Percentiles rank a stretch among this genome's conserved stretches.
phyloP scores from a whole-genome alignment of 2,797 vertebrate species.

The Phalloptychus januarius region DNA sequence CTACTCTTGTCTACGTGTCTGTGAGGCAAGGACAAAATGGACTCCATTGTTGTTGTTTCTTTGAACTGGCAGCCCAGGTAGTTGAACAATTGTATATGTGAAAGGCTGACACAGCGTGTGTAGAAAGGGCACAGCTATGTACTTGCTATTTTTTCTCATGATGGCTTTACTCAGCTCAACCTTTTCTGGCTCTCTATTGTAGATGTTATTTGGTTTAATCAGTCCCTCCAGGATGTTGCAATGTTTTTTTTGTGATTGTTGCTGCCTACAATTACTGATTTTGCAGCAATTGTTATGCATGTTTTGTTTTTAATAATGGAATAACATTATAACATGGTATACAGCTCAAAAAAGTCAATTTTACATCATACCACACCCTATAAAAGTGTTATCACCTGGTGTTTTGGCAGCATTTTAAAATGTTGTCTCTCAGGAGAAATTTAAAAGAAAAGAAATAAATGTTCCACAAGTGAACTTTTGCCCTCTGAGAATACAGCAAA shows the following conservation, averaged over 20 bases:
- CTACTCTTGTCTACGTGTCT: neutral
- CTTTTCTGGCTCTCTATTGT: neutral
- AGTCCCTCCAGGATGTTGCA: too few species aligned
- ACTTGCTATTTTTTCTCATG: constrained; percentile 7
- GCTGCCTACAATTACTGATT: too few species aligned
- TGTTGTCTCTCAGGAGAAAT: constrained; percentile 10
- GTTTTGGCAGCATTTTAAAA: constrained; percentile 4
- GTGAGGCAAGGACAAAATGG: neutral
- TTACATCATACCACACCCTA: neutral
- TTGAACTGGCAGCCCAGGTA: constrained; percentile 6
- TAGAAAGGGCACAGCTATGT: constrained; percentile 4
- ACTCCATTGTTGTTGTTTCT: constrained; percentile 5
- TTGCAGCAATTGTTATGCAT: too few species aligned
- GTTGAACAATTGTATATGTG: neutral
- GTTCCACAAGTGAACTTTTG: constrained; percentile 19
- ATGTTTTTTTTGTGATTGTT: too few species aligned
- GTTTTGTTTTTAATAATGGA: too few species aligned
- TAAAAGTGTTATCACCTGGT: neutral
- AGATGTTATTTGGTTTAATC: neutral
- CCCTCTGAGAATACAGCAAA: constrained; percentile 22
- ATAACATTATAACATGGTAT: too few species aligned
- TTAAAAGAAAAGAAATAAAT: constrained; percentile 6
- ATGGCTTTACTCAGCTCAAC: neutral
- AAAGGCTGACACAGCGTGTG: constrained; percentile 9
- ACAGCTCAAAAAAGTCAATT: too few species aligned